Evolutionary conservation across 2,888 invertebrate species (phyloP), one percentile per base, ranked within the genome.

Genomic region (Automeris io): DNA sequence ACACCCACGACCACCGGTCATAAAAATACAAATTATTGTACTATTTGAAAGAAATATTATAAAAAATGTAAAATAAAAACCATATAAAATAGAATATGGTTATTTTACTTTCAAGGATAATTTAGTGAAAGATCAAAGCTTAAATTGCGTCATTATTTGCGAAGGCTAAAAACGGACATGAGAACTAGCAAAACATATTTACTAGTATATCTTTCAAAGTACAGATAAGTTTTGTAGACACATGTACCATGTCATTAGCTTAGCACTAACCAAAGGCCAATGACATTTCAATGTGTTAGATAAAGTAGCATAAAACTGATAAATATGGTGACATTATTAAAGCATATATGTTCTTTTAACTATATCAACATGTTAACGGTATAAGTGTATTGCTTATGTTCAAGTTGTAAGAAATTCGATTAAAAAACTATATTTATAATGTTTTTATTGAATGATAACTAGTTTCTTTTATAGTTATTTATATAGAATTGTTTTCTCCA

Each of bases 151-250:
- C 6, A 26, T n/a, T n/a, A 2, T 11, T 1, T 26, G 1, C n/a
- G 9, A n/a, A 32, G 9, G 11, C 7, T n/a, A 12, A 33, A 22
- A 13, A 13, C 5, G 23, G 5, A 25, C 26, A 3, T 42, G 39
- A 42, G 37, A 36, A n/a, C n/a, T n/a, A n/a, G n/a, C n/a, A n/a
- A 26, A 9, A 39, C 41, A 18, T 26, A n/a, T 26, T 42, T 39
- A 46, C 45, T 49, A 50, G 43, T 44, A 45, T 51, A 40, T 41
- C 42, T 51, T 56, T 51, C 43, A 46, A 48, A 47, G 52, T 43
- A 49, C 37, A 45, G 53, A 58, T 61, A 57, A 58, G 43, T 45
- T 43, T 37, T 19, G 35, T 36, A 21, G 41, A 47, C 46, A 40
- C 33, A 37, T 38, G 26, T 37, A 13, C 45, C 48, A 41, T 48